phyloP scores from a whole-genome alignment of 2,888 invertebrate species.

The Mythimna impura region DNA sequence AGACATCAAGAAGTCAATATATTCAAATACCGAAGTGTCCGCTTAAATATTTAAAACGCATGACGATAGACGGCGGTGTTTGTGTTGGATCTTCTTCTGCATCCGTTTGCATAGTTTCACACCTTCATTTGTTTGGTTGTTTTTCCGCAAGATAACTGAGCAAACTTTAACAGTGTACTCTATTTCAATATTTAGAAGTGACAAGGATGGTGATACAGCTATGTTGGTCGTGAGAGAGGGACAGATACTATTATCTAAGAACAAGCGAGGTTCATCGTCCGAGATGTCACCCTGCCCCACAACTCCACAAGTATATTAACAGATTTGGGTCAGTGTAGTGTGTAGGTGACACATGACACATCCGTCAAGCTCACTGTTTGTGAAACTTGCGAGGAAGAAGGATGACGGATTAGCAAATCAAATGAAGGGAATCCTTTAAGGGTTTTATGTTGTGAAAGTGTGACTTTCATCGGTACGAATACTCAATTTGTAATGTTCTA shows the following conservation, averaged over 20 bases:
- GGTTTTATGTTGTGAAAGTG: conserved; percentile 12
- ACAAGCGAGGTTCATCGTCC: conserved; percentile 65
- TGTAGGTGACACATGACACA: conserved; percentile 66
- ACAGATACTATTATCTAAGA: conserved; percentile 57
- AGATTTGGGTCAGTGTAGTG: conserved; percentile 67
- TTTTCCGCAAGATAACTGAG: conserved; percentile 36
- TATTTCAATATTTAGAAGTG: conserved; percentile 50
- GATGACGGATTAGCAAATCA: conserved; percentile 33
- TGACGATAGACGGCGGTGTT: not conserved
- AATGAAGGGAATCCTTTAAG: conserved; percentile 25
- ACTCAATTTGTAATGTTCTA: conserved; percentile 5
- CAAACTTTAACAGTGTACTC: conserved; percentile 37
- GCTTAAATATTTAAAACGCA: not conserved
- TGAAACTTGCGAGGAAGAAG: conserved; percentile 29
- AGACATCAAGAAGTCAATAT: not conserved
- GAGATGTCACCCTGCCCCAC: conserved; percentile 42
- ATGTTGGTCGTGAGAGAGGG: conserved; percentile 17
- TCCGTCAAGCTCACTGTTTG: conserved; percentile 58
- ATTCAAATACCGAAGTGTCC: not conserved
- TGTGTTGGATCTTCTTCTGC: not conserved
- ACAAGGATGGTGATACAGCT: conserved; percentile 27
- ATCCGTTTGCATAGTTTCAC: conserved; percentile 22
- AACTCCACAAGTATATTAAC: conserved; percentile 53
- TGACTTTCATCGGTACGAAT: conserved; percentile 10
- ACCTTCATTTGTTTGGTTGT: conserved; percentile 37